Base-by-base conservation (phyloP, 2,888 invertebrate species). In the Eilema depressum region DNA sequence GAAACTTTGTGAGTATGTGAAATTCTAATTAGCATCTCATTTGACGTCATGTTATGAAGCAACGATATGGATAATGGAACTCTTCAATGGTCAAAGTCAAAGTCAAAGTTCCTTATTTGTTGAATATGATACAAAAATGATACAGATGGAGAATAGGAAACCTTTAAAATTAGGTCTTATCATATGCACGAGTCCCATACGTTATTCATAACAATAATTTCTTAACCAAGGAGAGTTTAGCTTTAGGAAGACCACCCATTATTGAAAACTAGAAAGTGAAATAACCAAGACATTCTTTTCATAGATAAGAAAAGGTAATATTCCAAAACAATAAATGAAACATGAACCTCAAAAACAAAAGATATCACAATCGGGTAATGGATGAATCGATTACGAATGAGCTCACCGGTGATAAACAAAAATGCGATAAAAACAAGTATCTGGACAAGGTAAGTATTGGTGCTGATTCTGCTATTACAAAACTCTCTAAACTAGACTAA, bases 311-410 rank as follows among this genome's bases (percentile, higher is more conserved):
- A 53, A 28, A 64, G 53, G 28, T n/a, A 53, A 53, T 41, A 28
- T 41, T 37, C 62, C 33, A 33, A 63, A 63, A 47, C 41, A 63
- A 63, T 56, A 65, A 57, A 66, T 11, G 23, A 3, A 28, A 62
- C 23, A 41, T 12, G 20, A n/a, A 41, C n/a, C 41, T 63, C 26
- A 70, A 75, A 74, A 80, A 73, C 75, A 79, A 80, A 23, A 71
- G 68, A 60, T 74, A 79, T 81, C 67, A 75, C 74, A 79, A 80
- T 79, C 79, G 79, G 82, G 78, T 86, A 86, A 88, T 84, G 84
- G 76, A 74, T 71, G 73, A 77, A 83, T 80, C 81, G 84, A 88
- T 89, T 87, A 88, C 81, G 70, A 78, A 82, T 80, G 83, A 83
- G 81, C 78, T 79, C 73, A 78, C 70, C 76, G 76, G 62, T 77